phyloP scores from a whole-genome alignment of 2,888 invertebrate genomes.

The Coleophora flavipennella region DNA sequence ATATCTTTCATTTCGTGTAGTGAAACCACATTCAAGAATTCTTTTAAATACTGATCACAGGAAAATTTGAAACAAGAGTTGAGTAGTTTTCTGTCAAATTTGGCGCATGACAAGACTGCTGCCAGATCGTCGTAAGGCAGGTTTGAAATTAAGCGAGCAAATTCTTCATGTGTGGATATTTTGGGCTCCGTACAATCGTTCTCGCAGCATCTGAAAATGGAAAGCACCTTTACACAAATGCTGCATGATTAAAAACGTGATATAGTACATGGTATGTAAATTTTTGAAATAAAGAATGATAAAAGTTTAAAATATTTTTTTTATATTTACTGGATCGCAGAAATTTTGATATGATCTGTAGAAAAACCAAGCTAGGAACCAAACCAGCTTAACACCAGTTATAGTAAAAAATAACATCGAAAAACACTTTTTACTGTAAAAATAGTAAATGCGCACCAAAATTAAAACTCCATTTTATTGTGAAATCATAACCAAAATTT shows the following conservation, averaged over 20 bases:
- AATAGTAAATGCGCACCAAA: no score
- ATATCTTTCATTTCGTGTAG: conserved; percentile 47
- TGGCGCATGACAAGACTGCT: conserved; percentile 57
- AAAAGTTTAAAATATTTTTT: no score
- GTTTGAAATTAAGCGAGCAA: conserved; percentile 44
- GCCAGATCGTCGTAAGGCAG: conserved; percentile 48
- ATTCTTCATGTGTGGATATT: conserved; percentile 41
- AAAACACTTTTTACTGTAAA: no score
- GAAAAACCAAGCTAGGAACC: no score
- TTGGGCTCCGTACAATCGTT: conserved; percentile 35
- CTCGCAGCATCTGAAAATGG: conserved; percentile 60
- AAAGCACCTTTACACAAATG: conserved; percentile 6
- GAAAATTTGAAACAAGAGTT: conserved; percentile 63
- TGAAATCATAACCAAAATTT: no score
- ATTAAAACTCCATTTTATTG: no score
- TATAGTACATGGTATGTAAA: not conserved
- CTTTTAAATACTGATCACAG: conserved; percentile 58
- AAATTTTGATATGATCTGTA: no score
- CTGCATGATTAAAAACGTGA: not conserved
- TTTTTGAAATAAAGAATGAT: no score
- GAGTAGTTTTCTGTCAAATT: conserved; percentile 66
- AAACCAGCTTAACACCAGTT: no score
- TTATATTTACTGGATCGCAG: no score
- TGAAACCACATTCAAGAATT: conserved; percentile 43
- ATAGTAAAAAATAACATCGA: no score